Percentiles rank a stretch among this genome's conserved stretches.
Evolutionary conservation across 2,113 vertebrate species (phyloP).

Genomic region (Cavia porcellus): DNA sequence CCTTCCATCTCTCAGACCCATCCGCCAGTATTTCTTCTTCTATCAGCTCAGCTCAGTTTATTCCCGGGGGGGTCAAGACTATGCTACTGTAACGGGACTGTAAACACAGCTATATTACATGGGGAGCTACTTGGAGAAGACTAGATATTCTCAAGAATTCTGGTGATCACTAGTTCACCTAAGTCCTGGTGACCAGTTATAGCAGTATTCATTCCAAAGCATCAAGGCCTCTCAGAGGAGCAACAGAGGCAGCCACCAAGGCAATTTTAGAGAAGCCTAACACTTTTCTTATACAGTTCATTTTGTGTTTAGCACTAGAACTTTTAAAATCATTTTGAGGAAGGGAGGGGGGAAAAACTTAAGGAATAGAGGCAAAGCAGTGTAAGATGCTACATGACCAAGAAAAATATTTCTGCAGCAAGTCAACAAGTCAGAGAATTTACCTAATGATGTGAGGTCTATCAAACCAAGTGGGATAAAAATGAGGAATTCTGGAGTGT

Average conservation of each 20-base stretch:
- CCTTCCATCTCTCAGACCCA: background rate
- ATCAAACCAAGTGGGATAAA: constrained; percentile 64
- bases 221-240: constrained; percentile 58
- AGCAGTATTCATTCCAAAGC: constrained; percentile 81
- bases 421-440: constrained; percentile 65
- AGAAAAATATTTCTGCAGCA: constrained; percentile 49
- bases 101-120: constrained; percentile 67
- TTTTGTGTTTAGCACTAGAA: constrained; percentile 71
- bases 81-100: constrained; percentile 5
- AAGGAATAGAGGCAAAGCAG: background rate
- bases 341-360: constrained; percentile 21
- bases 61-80: constrained; percentile 68
- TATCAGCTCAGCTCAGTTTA: constrained; percentile 45
- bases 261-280: constrained; percentile 73
- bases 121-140: constrained; percentile 76
- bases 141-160: constrained; percentile 72
- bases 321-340: constrained; percentile 56
- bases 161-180: constrained; percentile 72
- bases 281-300: constrained; percentile 70
- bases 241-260: constrained; percentile 75
- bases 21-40: constrained; percentile 66
- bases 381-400: background rate
- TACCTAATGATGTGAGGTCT: constrained; percentile 59
- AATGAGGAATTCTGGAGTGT: background rate
- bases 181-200: constrained; percentile 81